Evolutionary conservation across 2,113 vertebrate genomes (phyloP).

Genomic region (Saccopteryx leptura): DNA sequence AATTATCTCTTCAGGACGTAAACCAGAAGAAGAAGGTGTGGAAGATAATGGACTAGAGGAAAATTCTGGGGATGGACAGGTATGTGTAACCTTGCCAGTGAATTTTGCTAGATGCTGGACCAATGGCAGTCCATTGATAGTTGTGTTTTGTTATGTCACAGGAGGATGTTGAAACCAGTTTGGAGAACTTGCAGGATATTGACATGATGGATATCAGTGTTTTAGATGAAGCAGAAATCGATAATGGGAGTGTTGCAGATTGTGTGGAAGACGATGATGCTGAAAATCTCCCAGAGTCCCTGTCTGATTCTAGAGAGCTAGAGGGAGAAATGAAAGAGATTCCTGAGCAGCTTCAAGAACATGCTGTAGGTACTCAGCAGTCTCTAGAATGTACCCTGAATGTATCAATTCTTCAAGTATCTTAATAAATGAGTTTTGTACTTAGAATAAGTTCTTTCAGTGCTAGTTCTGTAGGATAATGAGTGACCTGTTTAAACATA

Average conservation of each 20-base stretch:
- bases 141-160: slow-evolving; percentile 68
- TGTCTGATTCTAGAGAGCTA: slow-evolving; percentile 87
- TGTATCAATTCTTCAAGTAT: slow-evolving; percentile 61
- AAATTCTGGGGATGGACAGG: slow-evolving; percentile 94
- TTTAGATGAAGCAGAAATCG: slow-evolving; percentile 95
- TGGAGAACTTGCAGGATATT: slow-evolving; percentile 96
- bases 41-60: slow-evolving; percentile 95
- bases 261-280: slow-evolving; percentile 90
- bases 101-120: accelerated
- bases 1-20: slow-evolving; percentile 88
- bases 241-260: slow-evolving; percentile 90
- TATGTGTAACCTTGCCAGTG: slow-evolving; percentile 67
- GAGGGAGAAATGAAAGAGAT: slow-evolving; percentile 86
- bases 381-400: slow-evolving; percentile 36
- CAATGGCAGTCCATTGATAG: neutral
- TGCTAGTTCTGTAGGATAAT: neutral
- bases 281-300: slow-evolving; percentile 87
- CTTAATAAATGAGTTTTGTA: neutral
- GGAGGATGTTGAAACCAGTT: slow-evolving; percentile 92
- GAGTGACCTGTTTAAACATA: neutral
- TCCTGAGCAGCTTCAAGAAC: slow-evolving; percentile 87
- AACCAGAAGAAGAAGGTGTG: slow-evolving; percentile 92
- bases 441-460: neutral
- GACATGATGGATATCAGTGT: slow-evolving; percentile 97
- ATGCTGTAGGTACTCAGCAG: slow-evolving; percentile 82